Base-by-base conservation (phyloP, 1,140 invertebrate species). In the Paramacrobiotus metropolitanus region DNA sequence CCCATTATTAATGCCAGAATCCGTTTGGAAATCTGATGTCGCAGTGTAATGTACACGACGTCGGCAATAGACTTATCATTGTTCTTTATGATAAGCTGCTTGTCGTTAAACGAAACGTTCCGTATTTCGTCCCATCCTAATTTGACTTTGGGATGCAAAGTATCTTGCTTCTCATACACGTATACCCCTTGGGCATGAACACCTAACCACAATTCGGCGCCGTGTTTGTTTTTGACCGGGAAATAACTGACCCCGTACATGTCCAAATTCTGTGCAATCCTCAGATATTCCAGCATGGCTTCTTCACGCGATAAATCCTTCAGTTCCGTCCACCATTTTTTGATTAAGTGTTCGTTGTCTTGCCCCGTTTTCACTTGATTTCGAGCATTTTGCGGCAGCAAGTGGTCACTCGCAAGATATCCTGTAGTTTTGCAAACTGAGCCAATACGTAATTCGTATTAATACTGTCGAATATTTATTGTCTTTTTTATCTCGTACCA, bases 201-300 rank as follows among this genome's bases (percentile, higher is more conserved):
- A 24, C 95, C 95, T 20, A 99, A 77, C 81, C 88, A 94, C 21
- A 99, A 78, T 67, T 97, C 90, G 63, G 91, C 80, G 82, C 78
- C 94, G 82, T 81, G 97, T 76, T 98, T 96, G 80, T 99, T 98
- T 83, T 90, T 85, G 70, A 95, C 95, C 66, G 86, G 83, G 77
- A 94, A 95, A 75, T 95, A 95, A 73, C 96, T 97, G 21, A 98
- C 92, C 40, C 93, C 95, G 73, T 96, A 94, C 94, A 98, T 98
- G 70, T 97, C 92, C 61, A 98, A 77, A 77, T 98, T 94, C 77
- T 99, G 93, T 40, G 92, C 93, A 69, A 98, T 94, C 75, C 97
- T 96, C 59, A 98, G 77, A 75, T 98, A 98, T 70, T 98, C 93
- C 87, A 98, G 93, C 79, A 97, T 93, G 1, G 94, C 92, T 28